Percentiles rank a stretch among this genome's conserved stretches.
Evolutionary conservation across 2,888 invertebrate species (phyloP).

Genomic region (Cylloceria caligata): DNA sequence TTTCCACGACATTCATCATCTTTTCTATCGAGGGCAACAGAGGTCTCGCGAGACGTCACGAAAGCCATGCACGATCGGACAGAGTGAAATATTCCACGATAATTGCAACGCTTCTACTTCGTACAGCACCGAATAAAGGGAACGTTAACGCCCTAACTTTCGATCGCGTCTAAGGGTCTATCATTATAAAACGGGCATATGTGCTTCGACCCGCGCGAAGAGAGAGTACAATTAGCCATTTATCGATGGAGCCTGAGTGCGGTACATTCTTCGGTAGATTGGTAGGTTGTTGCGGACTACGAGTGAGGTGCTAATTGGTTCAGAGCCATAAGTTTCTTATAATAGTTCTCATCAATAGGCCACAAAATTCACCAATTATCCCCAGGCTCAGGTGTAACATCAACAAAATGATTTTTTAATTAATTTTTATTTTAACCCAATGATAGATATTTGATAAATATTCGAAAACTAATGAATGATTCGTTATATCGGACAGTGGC

Average conservation of each 20-base stretch:
- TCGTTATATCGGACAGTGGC: neutral
- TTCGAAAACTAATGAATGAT: neutral
- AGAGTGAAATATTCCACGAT: slow-evolving; percentile 70
- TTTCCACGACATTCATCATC: slow-evolving; percentile 38
- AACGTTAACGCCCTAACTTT: slow-evolving; percentile 63
- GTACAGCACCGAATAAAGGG: slow-evolving; percentile 55
- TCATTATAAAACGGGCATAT: slow-evolving; percentile 61
- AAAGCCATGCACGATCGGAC: slow-evolving; percentile 22
- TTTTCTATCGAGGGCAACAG: slow-evolving; percentile 21
- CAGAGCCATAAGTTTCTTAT: slow-evolving; percentile 38
- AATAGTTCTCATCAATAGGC: slow-evolving; percentile 4
- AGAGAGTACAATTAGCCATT: slow-evolving; percentile 78
- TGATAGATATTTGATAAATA: neutral
- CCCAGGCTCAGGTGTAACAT: neutral
- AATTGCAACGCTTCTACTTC: slow-evolving; percentile 63
- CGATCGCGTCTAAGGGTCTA: slow-evolving; percentile 61
- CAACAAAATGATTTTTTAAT: neutral
- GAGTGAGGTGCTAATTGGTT: slow-evolving; percentile 77
- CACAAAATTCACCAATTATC: slow-evolving; percentile 3
- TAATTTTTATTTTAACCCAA: neutral
- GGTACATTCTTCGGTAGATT: slow-evolving; percentile 77
- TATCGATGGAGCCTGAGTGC: slow-evolving; percentile 76
- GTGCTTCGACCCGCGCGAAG: slow-evolving; percentile 41
- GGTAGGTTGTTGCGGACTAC: slow-evolving; percentile 69
- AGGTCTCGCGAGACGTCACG: slow-evolving; percentile 9